Evolutionary conservation across 30 jellyfish, hydroid and myxozoan species (phyloP), one percentile per base, ranked within the genome.

Genomic region (Rhopilema esculentum): DNA sequence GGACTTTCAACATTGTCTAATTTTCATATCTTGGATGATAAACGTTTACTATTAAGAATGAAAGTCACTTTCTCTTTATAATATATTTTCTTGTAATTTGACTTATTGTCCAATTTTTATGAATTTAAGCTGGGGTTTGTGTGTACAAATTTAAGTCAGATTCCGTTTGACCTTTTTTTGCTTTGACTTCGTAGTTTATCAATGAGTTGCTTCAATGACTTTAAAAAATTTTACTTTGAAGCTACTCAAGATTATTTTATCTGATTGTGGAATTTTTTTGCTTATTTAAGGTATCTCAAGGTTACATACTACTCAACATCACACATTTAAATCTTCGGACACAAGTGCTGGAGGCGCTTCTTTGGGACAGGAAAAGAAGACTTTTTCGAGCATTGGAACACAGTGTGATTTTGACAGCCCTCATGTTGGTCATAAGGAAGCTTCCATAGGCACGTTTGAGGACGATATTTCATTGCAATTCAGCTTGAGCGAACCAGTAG

Each of bases 321-420:
- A 40, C 9, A 40, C 57, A 40, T 2, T 49, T 22, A 83, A 23
- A 48, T 50, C 87, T 24, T 27, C 49, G 20, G 79, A 71, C 12
- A 50, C 79, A 22, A 80, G 65, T 80, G 49, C 79, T 22, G 80
- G 20, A 0, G 21, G 24, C 17, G 50, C 15, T 57, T 22, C 62
- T 7, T 65, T 19, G 66, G 52, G 72, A 20, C 51, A 57, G 31
- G 25, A 19, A 17, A 53, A 29, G 61, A 77, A 18, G 16, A 17
- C 57, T 24, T 77, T 49, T 73, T 16, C 87, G 18, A 49, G 76
- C 75, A 77, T 73, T 2, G 67, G 87, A 2, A 83, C 92, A 1
- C 92, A 83, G 85, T 83, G 92, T 52, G 85, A 83, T 71, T 61
- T 83, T 16, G 86, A 61, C 1, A 77, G 62, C 48, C 79, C 23